A percentile compares a stretch with the other conserved stretches of the same genome.
Evolutionary conservation across 1,140 invertebrate species (phyloP).

Genomic region (Drosophila auraria): DNA sequence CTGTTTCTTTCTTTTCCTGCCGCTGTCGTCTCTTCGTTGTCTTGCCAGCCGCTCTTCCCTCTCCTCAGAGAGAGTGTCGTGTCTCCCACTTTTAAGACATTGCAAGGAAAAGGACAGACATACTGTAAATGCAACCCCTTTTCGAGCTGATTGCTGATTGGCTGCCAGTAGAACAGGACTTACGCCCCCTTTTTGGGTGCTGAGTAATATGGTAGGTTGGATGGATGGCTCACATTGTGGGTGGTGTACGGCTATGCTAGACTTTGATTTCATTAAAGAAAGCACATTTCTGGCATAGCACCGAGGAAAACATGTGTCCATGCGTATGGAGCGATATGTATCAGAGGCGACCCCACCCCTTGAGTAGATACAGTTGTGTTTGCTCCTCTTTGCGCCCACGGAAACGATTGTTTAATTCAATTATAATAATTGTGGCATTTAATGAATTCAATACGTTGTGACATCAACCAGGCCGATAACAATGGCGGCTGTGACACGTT

Average conservation of each 20-base stretch:
- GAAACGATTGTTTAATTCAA: slow-evolving; percentile 81
- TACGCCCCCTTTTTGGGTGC: slow-evolving; percentile 26
- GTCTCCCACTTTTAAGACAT: background rate
- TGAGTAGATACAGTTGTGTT: slow-evolving; percentile 63
- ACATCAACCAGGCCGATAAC: slow-evolving; percentile 64
- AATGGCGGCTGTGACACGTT: slow-evolving; percentile 83
- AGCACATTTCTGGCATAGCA: slow-evolving; percentile 56
- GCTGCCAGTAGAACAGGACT: slow-evolving; percentile 4
- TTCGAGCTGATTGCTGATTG: slow-evolving; percentile 14
- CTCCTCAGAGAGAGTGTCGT: background rate
- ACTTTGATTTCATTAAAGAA: slow-evolving; percentile 71
- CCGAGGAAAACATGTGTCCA: slow-evolving; percentile 24
- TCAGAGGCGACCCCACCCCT: slow-evolving; percentile 22
- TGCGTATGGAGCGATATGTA: slow-evolving; percentile 19
- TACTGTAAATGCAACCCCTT: slow-evolving; percentile 24
- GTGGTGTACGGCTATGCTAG: slow-evolving; percentile 62
- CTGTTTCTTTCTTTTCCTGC: slow-evolving; percentile 22
- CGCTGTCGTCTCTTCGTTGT: slow-evolving; percentile 38
- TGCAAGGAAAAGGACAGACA: slow-evolving; percentile 35
- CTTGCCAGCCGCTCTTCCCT: slow-evolving; percentile 3
- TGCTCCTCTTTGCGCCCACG: slow-evolving; percentile 24
- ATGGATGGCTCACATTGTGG: slow-evolving; percentile 3
- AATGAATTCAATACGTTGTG: slow-evolving; percentile 68
- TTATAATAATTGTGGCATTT: slow-evolving; percentile 85
- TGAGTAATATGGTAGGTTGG: slow-evolving; percentile 1